phyloP scores from a whole-genome alignment of 1,140 invertebrate genomes.

The Wiebesia pumilae region DNA sequence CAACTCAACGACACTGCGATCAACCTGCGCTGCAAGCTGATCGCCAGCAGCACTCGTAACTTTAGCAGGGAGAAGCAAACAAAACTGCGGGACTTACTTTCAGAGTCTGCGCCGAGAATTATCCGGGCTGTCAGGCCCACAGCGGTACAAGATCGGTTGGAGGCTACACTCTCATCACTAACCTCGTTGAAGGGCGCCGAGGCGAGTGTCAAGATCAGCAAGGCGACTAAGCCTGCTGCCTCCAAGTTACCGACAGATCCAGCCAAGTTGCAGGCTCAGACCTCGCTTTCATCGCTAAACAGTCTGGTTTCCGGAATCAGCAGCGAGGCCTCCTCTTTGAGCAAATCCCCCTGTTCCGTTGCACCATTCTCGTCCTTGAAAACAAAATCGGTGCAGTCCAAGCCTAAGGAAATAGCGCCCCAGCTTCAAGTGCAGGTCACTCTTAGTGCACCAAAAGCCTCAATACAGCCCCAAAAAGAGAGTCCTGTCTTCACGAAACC shows the following conservation, averaged over 20 bases:
- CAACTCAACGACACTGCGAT: slow-evolving; percentile 61
- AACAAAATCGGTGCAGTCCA: background rate
- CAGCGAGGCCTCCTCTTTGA: background rate
- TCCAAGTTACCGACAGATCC: background rate
- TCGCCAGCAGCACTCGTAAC: slow-evolving; percentile 62
- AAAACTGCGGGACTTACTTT: slow-evolving; percentile 63
- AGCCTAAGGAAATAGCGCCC: background rate
- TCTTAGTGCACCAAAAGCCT: background rate
- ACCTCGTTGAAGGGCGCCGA: slow-evolving; percentile 49
- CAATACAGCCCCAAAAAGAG: background rate
- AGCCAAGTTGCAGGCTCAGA: background rate
- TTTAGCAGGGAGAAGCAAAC: slow-evolving; percentile 65
- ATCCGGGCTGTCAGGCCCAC: slow-evolving; percentile 65
- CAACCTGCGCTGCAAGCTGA: slow-evolving; percentile 65
- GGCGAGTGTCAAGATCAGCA: background rate
- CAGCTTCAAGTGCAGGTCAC: background rate
- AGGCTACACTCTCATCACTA: slow-evolving; percentile 67
- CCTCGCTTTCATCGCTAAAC: slow-evolving; percentile 66
- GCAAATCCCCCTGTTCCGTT: slow-evolving; percentile 6
- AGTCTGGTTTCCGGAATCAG: slow-evolving; percentile 66
- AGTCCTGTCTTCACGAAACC: background rate
- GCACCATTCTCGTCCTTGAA: background rate
- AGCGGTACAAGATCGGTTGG: slow-evolving; percentile 65
- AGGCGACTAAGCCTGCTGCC: background rate
- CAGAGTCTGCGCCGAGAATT: slow-evolving; percentile 59